Percentiles rank a stretch among this genome's conserved stretches.
phyloP scores from a whole-genome alignment of 2,888 invertebrate genomes.

The Pecten maximus region DNA sequence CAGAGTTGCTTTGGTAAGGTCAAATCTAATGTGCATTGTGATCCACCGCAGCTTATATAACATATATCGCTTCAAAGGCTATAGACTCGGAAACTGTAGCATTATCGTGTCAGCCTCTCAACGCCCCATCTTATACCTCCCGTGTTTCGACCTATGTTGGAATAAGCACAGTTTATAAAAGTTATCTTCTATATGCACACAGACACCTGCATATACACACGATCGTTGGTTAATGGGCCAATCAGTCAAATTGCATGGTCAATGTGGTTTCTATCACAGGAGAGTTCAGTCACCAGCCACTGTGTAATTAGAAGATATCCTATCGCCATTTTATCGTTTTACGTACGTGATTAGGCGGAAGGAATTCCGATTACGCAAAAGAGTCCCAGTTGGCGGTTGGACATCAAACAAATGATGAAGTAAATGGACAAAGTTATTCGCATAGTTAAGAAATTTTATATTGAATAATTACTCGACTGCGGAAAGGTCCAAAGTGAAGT shows the following conservation, averaged over 20 bases:
- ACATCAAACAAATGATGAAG: background rate
- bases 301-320: background rate
- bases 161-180: background rate
- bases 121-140: background rate
- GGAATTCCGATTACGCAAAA: background rate
- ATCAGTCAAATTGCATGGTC: background rate
- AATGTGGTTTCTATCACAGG: conserved; percentile 26
- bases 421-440: background rate
- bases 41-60: too few relatives aligned
- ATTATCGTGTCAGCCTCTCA: too few relatives aligned
- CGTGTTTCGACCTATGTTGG: background rate
- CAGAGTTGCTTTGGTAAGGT: too few relatives aligned
- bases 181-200: background rate
- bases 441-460: background rate
- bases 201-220: background rate
- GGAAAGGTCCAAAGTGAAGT: background rate
- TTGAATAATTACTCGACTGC: background rate
- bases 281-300: conserved; percentile 13
- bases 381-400: background rate
- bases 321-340: conserved; percentile 2
- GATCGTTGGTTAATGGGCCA: background rate
- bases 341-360: conserved; percentile 20
- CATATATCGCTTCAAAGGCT: too few relatives aligned
- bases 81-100: too few relatives aligned
- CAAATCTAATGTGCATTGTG: too few relatives aligned